phyloP scores from a whole-genome alignment of 2,113 vertebrate species.

The Antennarius striatus region DNA sequence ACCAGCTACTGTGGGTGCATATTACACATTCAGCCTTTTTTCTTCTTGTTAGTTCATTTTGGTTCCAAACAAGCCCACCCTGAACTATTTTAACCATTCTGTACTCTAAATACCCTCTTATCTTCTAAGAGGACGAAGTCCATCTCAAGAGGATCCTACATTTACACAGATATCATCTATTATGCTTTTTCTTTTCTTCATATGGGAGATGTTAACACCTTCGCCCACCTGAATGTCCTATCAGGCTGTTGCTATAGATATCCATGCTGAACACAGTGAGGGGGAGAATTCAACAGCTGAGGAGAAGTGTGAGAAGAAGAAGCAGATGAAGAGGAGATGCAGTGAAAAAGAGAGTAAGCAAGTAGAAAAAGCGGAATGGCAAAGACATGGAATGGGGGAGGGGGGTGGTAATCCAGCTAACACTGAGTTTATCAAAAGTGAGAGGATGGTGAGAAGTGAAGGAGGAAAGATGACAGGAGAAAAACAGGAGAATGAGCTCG shows the following conservation, averaged over 20 bases:
- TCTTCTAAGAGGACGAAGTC: conserved; percentile 27
- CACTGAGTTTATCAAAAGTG: conserved; percentile 54
- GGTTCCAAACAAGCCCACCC: conserved; percentile 21
- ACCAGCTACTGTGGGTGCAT: conserved; percentile 6
- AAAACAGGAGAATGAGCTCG: conserved; percentile 63
- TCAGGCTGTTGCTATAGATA: conserved; percentile 81
- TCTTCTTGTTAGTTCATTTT: conserved; percentile 1
- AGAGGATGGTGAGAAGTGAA: conserved; percentile 43
- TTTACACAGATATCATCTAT: conserved; percentile 33
- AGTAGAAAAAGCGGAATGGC: conserved; percentile 17
- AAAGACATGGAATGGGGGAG: conserved; percentile 25
- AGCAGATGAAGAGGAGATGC: conserved; percentile 51
- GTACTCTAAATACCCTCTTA: conserved; percentile 26
- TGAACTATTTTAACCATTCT: conserved; percentile 38
- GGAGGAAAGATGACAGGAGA: conserved; percentile 51
- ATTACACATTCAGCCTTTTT: conserved; percentile 31
- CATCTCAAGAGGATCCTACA: conserved; percentile 21
- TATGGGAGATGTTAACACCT: conserved; percentile 65
- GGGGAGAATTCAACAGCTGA: conserved; percentile 49
- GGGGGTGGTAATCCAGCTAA: conserved; percentile 52
- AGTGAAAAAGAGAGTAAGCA: conserved; percentile 24
- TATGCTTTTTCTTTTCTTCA: conserved; percentile 24
- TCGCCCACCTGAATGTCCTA: conserved; percentile 76
- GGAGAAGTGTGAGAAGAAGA: conserved; percentile 40
- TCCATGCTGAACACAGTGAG: conserved; percentile 47